These are phyloP conservation scores for Adoxophyes honmai DNA, from an alignment of 1,140 invertebrate species.

Conservation along the genomic window DNA sequence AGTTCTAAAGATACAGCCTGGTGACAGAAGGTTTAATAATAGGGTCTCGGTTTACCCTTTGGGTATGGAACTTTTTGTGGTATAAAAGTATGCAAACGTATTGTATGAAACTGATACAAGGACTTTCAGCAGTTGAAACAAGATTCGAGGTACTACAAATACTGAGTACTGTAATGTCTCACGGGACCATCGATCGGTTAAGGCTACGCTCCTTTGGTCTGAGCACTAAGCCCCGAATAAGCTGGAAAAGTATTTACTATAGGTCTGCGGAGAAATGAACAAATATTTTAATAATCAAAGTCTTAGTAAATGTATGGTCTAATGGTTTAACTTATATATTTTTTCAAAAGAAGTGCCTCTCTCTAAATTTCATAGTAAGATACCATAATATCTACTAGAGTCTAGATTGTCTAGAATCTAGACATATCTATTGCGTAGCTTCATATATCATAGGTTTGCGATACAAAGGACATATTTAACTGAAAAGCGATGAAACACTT, in stretches of 20 bases:
- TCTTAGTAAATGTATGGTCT: not conserved
- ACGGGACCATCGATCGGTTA: not conserved
- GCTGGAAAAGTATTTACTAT: not conserved
- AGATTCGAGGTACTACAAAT: not conserved
- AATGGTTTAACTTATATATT: not conserved
- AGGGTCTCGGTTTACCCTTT: no score
- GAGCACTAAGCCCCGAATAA: not conserved
- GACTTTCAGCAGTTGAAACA: not conserved
- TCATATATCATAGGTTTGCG: no score
- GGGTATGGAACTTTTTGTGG: no score
- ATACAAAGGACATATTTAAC: no score
- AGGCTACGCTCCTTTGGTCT: not conserved
- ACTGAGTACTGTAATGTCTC: not conserved
- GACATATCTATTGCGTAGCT: no score
- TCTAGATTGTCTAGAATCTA: no score
- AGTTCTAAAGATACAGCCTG: no score
- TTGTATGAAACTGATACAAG: not conserved
- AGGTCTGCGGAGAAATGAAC: not conserved
- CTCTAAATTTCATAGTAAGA: not conserved
- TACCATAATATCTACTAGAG: no score
- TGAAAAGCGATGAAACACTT: no score
- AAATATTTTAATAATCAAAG: not conserved
- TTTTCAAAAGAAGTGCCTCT: no score
- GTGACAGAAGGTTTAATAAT: no score
- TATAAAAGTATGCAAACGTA: no score